These are phyloP conservation scores for Pomatorhinus ruficollis DNA, from an alignment of 2,113 vertebrate species.

Conservation along the genomic window DNA sequence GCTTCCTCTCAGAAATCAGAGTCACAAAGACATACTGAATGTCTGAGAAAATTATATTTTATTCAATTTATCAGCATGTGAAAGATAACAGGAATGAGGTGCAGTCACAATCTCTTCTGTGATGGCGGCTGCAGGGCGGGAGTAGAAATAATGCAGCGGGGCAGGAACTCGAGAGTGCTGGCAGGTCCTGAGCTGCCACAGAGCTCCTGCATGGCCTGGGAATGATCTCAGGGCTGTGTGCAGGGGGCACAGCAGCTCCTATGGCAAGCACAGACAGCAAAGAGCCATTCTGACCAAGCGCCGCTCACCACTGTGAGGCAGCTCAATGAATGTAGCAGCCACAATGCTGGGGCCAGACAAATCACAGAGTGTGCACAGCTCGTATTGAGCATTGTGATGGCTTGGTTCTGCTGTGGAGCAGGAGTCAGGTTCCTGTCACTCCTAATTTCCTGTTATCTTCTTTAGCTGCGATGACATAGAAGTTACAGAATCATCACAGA, in stretches of 20 bases:
- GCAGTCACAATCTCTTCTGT: background rate
- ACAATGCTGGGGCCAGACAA: background rate
- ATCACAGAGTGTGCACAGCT: accelerated
- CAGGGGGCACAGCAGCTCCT: background rate
- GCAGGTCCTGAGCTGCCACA: background rate
- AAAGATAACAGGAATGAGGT: slow-evolving; percentile 28
- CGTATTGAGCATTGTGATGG: accelerated
- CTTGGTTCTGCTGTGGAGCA: background rate
- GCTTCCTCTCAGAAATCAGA: slow-evolving; percentile 13
- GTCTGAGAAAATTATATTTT: slow-evolving; percentile 32
- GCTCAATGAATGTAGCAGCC: accelerated
- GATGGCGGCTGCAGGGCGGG: background rate
- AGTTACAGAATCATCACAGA: background rate
- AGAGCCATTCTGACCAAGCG: accelerated
- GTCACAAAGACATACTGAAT: background rate
- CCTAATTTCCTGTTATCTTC: background rate
- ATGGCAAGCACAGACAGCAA: background rate
- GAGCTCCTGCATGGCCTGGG: background rate
- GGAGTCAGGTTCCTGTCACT: accelerated
- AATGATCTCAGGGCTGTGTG: no score
- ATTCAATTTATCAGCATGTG: slow-evolving; percentile 28
- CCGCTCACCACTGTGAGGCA: accelerated
- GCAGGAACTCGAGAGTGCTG: accelerated
- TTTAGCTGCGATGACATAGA: background rate
- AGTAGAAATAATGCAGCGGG: background rate